Percentiles rank a stretch among this genome's conserved stretches.
Evolutionary conservation across 2,113 vertebrate species (phyloP).

Genomic region (Anoplopoma fimbria): DNA sequence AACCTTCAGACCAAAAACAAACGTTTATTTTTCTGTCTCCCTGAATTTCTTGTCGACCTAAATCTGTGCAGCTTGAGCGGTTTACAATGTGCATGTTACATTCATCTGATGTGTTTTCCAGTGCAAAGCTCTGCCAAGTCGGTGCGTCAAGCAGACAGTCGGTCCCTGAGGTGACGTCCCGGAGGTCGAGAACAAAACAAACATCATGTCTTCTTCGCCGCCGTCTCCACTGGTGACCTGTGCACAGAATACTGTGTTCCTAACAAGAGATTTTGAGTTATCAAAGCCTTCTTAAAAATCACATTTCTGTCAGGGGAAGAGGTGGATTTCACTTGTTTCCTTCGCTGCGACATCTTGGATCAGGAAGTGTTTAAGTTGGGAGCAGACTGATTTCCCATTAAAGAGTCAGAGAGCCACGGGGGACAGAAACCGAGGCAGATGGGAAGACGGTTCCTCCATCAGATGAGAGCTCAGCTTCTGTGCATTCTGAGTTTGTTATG

Average conservation of each 20-base stretch:
- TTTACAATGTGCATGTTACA: slow-evolving; percentile 53
- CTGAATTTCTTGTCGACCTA: slow-evolving; percentile 46
- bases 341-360: slow-evolving; percentile 37
- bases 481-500: neutral
- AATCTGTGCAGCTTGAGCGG: slow-evolving; percentile 37
- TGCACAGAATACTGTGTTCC: neutral
- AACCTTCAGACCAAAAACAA: neutral
- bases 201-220: neutral
- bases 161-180: slow-evolving; percentile 30
- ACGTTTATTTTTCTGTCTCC: neutral
- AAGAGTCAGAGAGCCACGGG: slow-evolving; percentile 13
- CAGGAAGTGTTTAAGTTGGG: slow-evolving; percentile 55
- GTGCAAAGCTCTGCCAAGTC: slow-evolving; percentile 36
- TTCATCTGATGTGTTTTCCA: slow-evolving; percentile 71
- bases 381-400: slow-evolving; percentile 71
- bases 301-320: slow-evolving; percentile 4
- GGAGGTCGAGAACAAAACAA: slow-evolving; percentile 25
- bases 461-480: slow-evolving; percentile 11
- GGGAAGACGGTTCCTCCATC: slow-evolving; percentile 49
- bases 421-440: slow-evolving; percentile 41
- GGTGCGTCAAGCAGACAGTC: slow-evolving; percentile 9
- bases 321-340: slow-evolving; percentile 44
- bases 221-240: neutral
- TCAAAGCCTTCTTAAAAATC: neutral
- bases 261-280: neutral